Conservation (phyloP, 2,888 invertebrate genomes). For the Mechanitis mazaeus region DNA sequence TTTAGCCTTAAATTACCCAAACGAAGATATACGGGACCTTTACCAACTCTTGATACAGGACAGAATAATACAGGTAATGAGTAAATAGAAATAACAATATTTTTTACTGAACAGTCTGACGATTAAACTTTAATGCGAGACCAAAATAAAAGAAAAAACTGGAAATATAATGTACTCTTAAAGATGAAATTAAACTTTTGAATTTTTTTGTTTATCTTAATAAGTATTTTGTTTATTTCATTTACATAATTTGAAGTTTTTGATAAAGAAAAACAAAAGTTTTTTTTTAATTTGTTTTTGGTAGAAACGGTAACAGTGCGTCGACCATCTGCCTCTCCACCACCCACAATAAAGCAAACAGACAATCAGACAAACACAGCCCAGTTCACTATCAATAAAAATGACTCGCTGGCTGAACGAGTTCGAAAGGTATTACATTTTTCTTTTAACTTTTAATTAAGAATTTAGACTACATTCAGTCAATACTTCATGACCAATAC, state of each 20-base stretch:
- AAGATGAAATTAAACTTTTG: no score
- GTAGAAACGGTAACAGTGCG: conserved; percentile 67
- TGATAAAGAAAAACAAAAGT: no score
- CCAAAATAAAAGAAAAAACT: no score
- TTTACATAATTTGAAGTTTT: no score
- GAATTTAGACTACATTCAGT: no score
- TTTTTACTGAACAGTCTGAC: neutral
- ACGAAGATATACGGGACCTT: conserved; percentile 78
- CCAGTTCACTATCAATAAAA: conserved; percentile 79
- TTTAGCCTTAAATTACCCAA: conserved; percentile 82
- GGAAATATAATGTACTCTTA: no score
- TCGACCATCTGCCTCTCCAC: conserved; percentile 70
- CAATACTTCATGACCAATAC: no score
- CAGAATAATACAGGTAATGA: conserved; percentile 35
- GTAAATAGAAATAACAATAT: neutral
- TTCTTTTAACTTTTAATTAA: neutral
- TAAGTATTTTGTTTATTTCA: no score
- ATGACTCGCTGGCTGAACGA: conserved; percentile 82
- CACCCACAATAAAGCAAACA: conserved; percentile 45
- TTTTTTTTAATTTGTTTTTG: conserved; percentile 16
- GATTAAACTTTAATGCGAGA: no score
- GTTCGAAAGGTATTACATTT: conserved; percentile 77
- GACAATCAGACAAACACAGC: conserved; percentile 48
- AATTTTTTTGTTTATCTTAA: no score
- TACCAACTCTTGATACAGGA: conserved; percentile 75